A percentile compares a stretch with the other conserved stretches of the same genome.
phyloP scores from a whole-genome alignment of 2,113 vertebrate species.

The Coryphaenoides rupestris region DNA sequence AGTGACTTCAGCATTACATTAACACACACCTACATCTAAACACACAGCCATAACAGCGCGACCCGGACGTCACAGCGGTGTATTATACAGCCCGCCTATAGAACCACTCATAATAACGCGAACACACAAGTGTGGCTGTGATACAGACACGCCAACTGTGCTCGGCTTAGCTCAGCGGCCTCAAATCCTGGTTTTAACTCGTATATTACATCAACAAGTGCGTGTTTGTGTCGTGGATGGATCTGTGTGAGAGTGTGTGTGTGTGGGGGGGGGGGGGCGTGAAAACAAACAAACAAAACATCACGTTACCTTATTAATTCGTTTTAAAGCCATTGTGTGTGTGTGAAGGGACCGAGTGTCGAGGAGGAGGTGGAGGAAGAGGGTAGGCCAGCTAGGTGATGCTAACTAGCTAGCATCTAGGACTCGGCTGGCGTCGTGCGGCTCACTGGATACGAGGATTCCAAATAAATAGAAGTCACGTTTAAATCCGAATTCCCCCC shows the following conservation, averaged over 20 bases:
- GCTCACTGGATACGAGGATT: not conserved
- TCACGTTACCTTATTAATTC: constrained; percentile 72
- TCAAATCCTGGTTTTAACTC: too few relatives aligned
- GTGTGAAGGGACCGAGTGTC: constrained; percentile 35
- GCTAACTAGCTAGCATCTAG: constrained; percentile 67
- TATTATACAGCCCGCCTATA: too few relatives aligned
- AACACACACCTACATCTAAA: not conserved
- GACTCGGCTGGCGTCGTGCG: constrained; percentile 34
- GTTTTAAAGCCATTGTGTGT: constrained; percentile 72
- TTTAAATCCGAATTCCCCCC: not conserved
- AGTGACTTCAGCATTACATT: not conserved
- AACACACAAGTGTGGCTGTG: too few relatives aligned
- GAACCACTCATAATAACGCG: too few relatives aligned
- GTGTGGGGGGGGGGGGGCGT: too few relatives aligned
- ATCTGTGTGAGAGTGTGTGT: too few relatives aligned
- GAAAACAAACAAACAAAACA: not conserved
- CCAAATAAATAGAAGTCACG: constrained; percentile 6
- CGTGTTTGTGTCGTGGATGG: too few relatives aligned
- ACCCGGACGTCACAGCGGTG: too few relatives aligned
- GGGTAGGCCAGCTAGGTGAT: constrained; percentile 49
- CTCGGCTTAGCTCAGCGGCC: too few relatives aligned
- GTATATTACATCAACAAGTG: too few relatives aligned
- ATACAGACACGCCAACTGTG: too few relatives aligned
- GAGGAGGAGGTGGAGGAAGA: constrained; percentile 45
- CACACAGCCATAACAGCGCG: too few relatives aligned